phyloP scores from a whole-genome alignment of 1,140 invertebrate genomes.

The Metaphire vulgaris region DNA sequence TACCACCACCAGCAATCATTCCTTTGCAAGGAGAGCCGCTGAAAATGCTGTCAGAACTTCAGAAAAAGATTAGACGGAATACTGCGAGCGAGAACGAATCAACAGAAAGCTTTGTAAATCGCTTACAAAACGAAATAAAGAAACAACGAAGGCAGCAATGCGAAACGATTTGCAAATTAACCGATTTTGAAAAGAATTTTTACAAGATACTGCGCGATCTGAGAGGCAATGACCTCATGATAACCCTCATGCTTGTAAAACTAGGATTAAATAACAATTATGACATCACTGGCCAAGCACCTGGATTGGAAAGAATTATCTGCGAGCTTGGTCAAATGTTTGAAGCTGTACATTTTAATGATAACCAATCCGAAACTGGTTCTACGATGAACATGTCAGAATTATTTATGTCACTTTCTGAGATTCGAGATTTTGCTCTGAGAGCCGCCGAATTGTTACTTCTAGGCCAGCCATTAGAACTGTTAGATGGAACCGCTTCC shows the following conservation, averaged over 20 bases:
- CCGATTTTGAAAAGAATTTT: not conserved
- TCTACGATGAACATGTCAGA: not conserved
- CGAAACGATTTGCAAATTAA: not conserved
- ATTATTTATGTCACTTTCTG: too few relatives aligned
- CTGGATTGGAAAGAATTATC: not conserved
- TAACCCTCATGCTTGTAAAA: not conserved
- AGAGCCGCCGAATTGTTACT: not conserved
- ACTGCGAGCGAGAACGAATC: too few relatives aligned
- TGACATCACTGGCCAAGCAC: not conserved
- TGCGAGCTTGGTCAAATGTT: constrained; percentile 6
- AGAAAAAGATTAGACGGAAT: too few relatives aligned
- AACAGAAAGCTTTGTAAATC: too few relatives aligned
- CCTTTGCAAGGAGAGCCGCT: not conserved
- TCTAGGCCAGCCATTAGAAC: not conserved
- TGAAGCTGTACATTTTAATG: constrained; percentile 5
- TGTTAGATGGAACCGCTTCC: not conserved
- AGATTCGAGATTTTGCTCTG: not conserved
- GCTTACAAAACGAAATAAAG: not conserved
- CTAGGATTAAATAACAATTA: not conserved
- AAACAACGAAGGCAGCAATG: not conserved
- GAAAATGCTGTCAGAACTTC: not conserved
- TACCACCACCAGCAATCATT: not conserved
- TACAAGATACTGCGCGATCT: not conserved
- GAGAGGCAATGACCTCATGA: not conserved
- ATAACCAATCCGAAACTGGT: not conserved